Base-by-base conservation (phyloP, 1,140 invertebrate genomes). In the Rhagoletis pomonella region DNA sequence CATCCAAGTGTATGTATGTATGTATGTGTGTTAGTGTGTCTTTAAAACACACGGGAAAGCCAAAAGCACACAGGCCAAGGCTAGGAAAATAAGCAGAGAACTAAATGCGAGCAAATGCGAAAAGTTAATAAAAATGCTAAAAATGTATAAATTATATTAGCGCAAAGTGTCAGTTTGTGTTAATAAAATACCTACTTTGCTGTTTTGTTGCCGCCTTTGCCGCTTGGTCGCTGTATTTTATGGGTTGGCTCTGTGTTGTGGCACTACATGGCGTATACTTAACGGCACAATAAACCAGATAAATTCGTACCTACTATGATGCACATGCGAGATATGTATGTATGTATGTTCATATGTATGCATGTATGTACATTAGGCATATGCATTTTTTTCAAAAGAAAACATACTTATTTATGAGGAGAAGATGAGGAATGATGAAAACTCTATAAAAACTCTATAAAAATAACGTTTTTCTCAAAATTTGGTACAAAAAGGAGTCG, bases 71-170 rank as follows among this genome's bases (percentile, higher is more conserved):
- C 5, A 10, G 2, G 10, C 1, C 50, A 55, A 10, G 5, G 50
- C 50, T 10, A 55, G 10, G 50, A 5, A 67, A 29, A 67, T 29
- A 39, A 10, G 64, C 64, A 4, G 39, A 10, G 39, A 67, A 42
- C 19, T 12, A 42, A 39, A 67, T 0, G 39, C 64, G 29, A n/a
- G 29, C 17, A 65, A 3, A n/a, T n/a, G 9, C 19, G 29, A 0
- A 3, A 65, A 65, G 29, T 7, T 39, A 19, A 65, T 29, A 65
- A 65, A 29, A 65, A 65, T 65, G 29, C 19, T 29, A 39, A 67
- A 67, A 67, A 67, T 67, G 64, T 73, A 73, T 73, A 73, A 73
- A 73, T 47, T 73, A 73, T 67, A 39, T 39, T 3, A 10, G 29
- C 29, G 9, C n/a, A 67, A 67, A 67, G 19, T 67, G 64, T 73